Evolutionary conservation across 2,797 vertebrate species (phyloP).

Genomic region (Silurus aristotelis): DNA sequence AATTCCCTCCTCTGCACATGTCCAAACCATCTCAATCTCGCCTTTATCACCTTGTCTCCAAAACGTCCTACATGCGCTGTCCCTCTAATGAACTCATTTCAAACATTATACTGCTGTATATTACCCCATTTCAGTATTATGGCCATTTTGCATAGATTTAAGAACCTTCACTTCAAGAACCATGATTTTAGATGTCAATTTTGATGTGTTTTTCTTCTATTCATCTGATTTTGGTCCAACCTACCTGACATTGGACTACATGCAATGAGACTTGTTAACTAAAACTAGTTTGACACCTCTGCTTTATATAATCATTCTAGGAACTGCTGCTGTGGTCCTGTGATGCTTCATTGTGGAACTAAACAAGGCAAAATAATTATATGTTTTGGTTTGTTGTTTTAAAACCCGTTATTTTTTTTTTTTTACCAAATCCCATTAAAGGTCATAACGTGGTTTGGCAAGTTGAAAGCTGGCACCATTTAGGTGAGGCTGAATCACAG

Average conservation of each 20-base stretch:
- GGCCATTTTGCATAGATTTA: neutral
- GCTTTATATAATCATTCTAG: neutral
- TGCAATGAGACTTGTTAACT: neutral
- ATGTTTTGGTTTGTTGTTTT: neutral
- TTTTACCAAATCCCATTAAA: conserved; percentile 11
- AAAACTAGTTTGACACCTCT: neutral
- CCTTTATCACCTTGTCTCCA: too few relatives aligned
- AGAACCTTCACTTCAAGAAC: neutral
- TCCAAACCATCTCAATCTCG: too few relatives aligned
- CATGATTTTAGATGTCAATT: neutral
- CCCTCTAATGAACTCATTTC: too few relatives aligned
- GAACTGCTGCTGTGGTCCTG: neutral
- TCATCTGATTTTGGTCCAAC: neutral
- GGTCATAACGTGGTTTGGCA: conserved; percentile 18
- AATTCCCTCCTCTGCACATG: too few relatives aligned
- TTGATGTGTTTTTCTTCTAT: neutral
- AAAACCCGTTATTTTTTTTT: neutral
- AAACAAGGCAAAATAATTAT: neutral
- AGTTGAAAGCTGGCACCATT: conserved; percentile 16
- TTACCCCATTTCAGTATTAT: neutral
- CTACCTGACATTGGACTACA: neutral
- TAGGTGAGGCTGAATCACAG: conserved; percentile 14
- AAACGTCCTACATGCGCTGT: too few relatives aligned
- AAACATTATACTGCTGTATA: too few relatives aligned
- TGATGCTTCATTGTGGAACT: neutral